Base-by-base conservation (phyloP, 2,888 invertebrate species). In the Macrophya alboannulata region DNA sequence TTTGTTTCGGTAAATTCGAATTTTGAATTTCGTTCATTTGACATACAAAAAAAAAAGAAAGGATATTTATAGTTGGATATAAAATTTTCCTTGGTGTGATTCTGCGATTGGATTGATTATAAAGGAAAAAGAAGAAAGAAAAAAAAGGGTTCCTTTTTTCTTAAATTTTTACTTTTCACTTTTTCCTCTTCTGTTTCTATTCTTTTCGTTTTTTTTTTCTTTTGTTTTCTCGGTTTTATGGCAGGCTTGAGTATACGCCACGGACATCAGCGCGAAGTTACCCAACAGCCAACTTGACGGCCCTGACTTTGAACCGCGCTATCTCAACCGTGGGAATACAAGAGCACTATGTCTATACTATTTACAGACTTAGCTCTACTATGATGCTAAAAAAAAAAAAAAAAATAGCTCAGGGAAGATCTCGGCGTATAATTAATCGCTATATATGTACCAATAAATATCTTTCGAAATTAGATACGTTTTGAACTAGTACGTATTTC, bases 301-400 rank as follows among this genome's bases (percentile, higher is more conserved):
- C 90, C 89, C 91, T 91, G 91, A 91, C 91, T 90, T 90, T 90
- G 88, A 90, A 89, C 89, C 86, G 85, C 68, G 86, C 84, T 48
- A 72, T 85, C 84, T 85, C 76, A 87, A 89, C 86, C 91, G 90
- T 90, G 91, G 88, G 90, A 90, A 90, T 89, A 88, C 86, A 84
- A 88, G 82, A 85, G 76, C 72, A 86, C 85, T 77, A 85, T 72
- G 55, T 85, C 62, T 59, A 59, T 62, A 62, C 81, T 81, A 40
- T 85, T 84, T 72, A 82, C 81, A 85, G 85, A 71, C 85, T 84
- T 85, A 85, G 77, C 37, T 81, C 40, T 21, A 81, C 43, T 62
- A 25, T 12, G 79, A 59, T 62, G 25, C 15, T 43, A 31, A 21
- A 48, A 31, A 55, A n/a, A 15, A 43, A 10, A 5, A 9, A 77